A percentile compares a stretch with the other conserved stretches of the same genome.
Evolutionary conservation across 2,888 invertebrate genomes (phyloP).

Genomic region (Synergus laeviventris): DNA sequence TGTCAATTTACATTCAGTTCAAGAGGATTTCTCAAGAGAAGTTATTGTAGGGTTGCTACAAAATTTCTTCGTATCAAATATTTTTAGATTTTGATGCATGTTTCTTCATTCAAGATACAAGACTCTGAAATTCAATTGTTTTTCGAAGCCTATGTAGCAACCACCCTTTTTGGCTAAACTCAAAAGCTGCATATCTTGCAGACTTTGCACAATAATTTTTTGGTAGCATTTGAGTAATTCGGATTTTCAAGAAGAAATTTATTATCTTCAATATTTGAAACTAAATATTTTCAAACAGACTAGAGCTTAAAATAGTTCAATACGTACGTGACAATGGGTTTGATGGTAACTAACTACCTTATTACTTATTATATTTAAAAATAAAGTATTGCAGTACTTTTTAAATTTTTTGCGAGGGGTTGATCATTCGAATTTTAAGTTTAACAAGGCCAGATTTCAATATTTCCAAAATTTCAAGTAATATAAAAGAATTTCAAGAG

Average conservation of each 20-base stretch:
- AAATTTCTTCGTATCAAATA: not conserved
- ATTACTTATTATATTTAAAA: not conserved
- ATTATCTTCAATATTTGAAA: not conserved
- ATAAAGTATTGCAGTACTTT: not conserved
- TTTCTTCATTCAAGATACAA: no score
- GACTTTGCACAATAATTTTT: constrained; percentile 11
- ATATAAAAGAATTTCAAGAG: no score
- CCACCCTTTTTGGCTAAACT: not conserved
- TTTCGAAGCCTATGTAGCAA: not conserved
- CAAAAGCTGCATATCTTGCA: not conserved
- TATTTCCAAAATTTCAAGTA: no score
- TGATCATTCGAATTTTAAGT: no score
- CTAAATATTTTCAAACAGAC: not conserved
- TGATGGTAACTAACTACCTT: not conserved
- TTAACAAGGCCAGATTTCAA: no score
- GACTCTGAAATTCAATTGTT: no score
- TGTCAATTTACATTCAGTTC: not conserved
- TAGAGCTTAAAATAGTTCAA: not conserved
- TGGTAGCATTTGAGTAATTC: constrained; percentile 2
- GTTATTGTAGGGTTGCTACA: not conserved
- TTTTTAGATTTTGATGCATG: no score
- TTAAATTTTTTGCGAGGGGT: not conserved
- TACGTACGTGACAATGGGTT: not conserved
- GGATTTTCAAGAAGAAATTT: not conserved
- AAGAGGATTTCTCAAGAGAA: not conserved